Evolutionary conservation across 2,113 vertebrate genomes (phyloP).

Genomic region (Irena cyanogastra): DNA sequence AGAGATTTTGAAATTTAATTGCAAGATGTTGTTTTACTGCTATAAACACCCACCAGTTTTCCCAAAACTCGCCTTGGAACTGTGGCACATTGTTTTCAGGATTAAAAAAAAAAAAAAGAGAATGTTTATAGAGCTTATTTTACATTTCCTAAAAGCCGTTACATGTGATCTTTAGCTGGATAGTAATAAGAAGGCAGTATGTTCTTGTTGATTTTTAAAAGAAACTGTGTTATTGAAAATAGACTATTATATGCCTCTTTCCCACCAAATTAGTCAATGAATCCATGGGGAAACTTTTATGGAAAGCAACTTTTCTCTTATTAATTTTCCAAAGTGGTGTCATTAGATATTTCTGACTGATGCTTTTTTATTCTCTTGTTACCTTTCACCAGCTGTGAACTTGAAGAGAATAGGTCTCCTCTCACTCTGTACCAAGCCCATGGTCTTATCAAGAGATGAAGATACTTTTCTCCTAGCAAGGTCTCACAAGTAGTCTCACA

Average conservation of each 20-base stretch:
- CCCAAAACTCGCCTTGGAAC: slow-evolving; percentile 12
- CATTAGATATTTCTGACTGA: background rate
- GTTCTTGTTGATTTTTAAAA: background rate
- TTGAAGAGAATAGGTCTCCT: background rate
- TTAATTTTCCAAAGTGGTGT: background rate
- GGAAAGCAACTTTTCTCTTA: background rate
- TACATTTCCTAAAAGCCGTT: background rate
- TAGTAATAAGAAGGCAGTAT: background rate
- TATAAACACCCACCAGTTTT: slow-evolving; percentile 17
- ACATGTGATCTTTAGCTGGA: background rate
- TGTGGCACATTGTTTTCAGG: background rate
- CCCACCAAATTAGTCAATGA: background rate
- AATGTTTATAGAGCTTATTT: background rate
- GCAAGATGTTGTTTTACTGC: background rate
- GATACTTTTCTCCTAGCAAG: background rate
- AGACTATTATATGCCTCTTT: background rate
- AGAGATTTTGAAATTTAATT: background rate
- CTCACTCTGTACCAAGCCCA: background rate
- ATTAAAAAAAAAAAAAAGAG: background rate
- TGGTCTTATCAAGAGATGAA: background rate
- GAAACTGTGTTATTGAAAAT: background rate
- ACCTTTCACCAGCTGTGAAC: background rate
- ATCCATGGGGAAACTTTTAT: background rate
- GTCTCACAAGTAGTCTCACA: background rate
- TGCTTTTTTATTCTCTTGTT: background rate